Base-by-base conservation (phyloP, 2,888 invertebrate genomes). In the Choristoneura rosaceana region DNA sequence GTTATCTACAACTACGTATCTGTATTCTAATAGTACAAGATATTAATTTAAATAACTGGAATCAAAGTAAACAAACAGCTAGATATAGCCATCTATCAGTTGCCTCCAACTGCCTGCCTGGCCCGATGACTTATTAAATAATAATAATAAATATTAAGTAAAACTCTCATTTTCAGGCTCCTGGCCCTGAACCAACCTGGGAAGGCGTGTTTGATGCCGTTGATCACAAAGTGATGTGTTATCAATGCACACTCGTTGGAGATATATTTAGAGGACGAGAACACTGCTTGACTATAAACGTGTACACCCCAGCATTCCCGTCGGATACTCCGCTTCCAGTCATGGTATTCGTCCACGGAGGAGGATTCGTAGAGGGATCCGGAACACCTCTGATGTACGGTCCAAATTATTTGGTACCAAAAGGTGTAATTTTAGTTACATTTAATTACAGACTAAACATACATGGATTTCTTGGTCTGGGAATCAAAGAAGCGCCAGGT, bases 261-360 rank as follows among this genome's bases (percentile, higher is more conserved):
- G 8, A 62, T 12, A 43, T 14, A 45, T 3, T 17, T 2, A 17
- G 25, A 2, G 62, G 62, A 43, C 43, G 80, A 73, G 78, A 81
- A 60, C 80, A 92, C 63, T 93, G 93, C 69, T 80, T 92, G 5
- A 80, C 77, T 3, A 81, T 93, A 4, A 92, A 93, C 52, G 84
- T 94, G 0, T 88, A 84, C 74, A 87, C 89, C 0, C 92, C 93
- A 2, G 55, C 85, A 0, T 78, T 84, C 25, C 74, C 79, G 0
- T 25, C 68, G 1, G 73, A 76, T 3, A 76, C 79, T 4, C 80
- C 77, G 7, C 78, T 90, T 15, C 90, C 93, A 0, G 91, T 93
- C 10, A 93, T 93, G 93, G 83, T 90, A 4, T 92, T 84, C 71
- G 84, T 93, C 2, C 93, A 93, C 43, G 93, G 93, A 7, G 93